A percentile compares a stretch with the other conserved stretches of the same genome.
These are phyloP conservation scores for Poecilia wingei DNA, from an alignment of 2,797 vertebrate species.

Conservation along the genomic window DNA sequence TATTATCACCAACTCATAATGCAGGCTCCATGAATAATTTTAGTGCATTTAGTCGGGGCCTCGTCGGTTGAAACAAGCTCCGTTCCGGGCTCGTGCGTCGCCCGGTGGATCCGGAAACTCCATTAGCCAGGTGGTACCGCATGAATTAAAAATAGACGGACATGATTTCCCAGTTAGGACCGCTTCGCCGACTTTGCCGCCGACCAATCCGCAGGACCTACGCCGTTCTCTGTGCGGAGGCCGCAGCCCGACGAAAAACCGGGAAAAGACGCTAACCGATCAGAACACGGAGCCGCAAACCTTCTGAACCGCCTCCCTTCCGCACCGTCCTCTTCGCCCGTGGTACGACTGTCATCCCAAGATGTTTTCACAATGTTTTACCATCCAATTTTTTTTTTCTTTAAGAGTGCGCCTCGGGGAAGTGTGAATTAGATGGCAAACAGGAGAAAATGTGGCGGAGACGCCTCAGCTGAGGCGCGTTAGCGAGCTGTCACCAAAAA, in stretches of 20 bases:
- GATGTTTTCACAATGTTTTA: slow-evolving; percentile 83
- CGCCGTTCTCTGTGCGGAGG: slow-evolving; percentile 67
- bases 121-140: slow-evolving; percentile 94
- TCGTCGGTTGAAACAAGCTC: slow-evolving; percentile 76
- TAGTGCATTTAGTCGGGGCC: slow-evolving; percentile 68
- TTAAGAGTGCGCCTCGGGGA: slow-evolving; percentile 69
- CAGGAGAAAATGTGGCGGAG: slow-evolving; percentile 72
- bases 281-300: slow-evolving; percentile 65
- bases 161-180: slow-evolving; percentile 92
- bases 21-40: slow-evolving; percentile 80
- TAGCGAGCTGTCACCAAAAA: slow-evolving; percentile 80
- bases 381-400: slow-evolving; percentile 52
- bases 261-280: slow-evolving; percentile 56
- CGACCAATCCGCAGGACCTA: slow-evolving; percentile 15
- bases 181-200: slow-evolving; percentile 21
- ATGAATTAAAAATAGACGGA: slow-evolving; percentile 98
- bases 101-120: slow-evolving; percentile 89
- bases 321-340: slow-evolving; percentile 33
- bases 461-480: slow-evolving; percentile 75
- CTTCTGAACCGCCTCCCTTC: slow-evolving; percentile 17
- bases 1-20: slow-evolving; percentile 75
- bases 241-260: slow-evolving; percentile 66
- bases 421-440: slow-evolving; percentile 84
- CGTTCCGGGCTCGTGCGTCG: slow-evolving; percentile 72
- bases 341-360: slow-evolving; percentile 60